A percentile compares a stretch with the other conserved stretches of the same genome.
Evolutionary conservation across 2,113 vertebrate genomes (phyloP).

Genomic region (Gavia stellata): DNA sequence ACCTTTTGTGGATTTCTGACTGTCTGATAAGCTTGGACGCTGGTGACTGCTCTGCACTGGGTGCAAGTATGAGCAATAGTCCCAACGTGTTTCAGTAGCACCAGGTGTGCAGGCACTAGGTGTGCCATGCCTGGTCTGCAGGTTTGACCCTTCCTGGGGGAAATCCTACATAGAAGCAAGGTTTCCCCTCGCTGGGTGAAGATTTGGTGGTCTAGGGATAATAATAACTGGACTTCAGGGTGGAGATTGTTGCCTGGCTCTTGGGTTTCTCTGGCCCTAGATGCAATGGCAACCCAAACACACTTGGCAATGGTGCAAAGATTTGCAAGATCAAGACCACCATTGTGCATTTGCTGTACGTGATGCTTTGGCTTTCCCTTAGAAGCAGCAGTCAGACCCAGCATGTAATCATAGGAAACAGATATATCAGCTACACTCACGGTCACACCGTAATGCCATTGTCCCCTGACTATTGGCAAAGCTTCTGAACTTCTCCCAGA

Average conservation of each 20-base stretch:
- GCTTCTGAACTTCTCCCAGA: background rate
- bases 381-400: background rate
- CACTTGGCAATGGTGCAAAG: background rate
- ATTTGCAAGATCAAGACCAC: background rate
- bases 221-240: background rate
- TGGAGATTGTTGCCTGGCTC: background rate
- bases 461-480: background rate
- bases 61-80: accelerated
- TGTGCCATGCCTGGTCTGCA: background rate
- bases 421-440: background rate
- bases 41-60: background rate
- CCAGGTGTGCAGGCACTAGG: background rate
- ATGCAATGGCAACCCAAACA: background rate
- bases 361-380: background rate
- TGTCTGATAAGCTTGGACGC: background rate
- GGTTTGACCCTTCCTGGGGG: background rate
- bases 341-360: accelerated
- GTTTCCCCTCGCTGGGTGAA: background rate
- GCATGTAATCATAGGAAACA: background rate
- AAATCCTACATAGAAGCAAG: background rate
- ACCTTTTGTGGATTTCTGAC: background rate
- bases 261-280: background rate
- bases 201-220: background rate
- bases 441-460: background rate
- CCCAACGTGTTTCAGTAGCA: background rate